These are phyloP conservation scores for Penaeus vannamei DNA, from an alignment of 1,140 invertebrate species.

Conservation along the genomic window DNA sequence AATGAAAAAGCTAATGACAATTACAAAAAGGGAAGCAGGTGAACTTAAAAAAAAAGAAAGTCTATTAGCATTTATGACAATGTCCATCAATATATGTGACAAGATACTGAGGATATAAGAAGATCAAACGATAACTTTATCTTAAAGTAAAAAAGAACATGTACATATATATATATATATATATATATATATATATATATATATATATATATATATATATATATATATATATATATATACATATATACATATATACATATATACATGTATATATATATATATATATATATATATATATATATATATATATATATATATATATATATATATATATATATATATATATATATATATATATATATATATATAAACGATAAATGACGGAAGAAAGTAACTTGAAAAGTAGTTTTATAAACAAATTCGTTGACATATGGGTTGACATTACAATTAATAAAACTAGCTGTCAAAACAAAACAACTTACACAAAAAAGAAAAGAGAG, in stretches of 20 bases:
- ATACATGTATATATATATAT: conserved; percentile 3
- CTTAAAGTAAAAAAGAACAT: background rate
- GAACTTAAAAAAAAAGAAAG: background rate
- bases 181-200: conserved; percentile 8
- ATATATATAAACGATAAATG: background rate
- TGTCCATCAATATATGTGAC: background rate
- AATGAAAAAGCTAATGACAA: background rate
- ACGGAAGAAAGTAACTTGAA: too few species aligned
- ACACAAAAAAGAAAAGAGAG: too few species aligned
- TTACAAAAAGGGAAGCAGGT: background rate
- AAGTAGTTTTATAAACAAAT: too few species aligned
- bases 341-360: conserved; percentile 8
- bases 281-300: conserved; percentile 3
- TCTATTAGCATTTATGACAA: background rate
- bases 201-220: background rate
- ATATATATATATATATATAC: conserved; percentile 18
- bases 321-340: conserved; percentile 13
- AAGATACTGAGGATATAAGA: background rate
- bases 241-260: conserved; percentile 20
- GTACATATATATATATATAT: conserved; percentile 3
- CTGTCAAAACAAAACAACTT: too few species aligned
- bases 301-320: background rate
- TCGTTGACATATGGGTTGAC: too few species aligned
- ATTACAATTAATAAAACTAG: too few species aligned
- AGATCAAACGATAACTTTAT: background rate